Base-by-base conservation (phyloP, 2,888 invertebrate species). In the Keiferia lycopersicella region DNA sequence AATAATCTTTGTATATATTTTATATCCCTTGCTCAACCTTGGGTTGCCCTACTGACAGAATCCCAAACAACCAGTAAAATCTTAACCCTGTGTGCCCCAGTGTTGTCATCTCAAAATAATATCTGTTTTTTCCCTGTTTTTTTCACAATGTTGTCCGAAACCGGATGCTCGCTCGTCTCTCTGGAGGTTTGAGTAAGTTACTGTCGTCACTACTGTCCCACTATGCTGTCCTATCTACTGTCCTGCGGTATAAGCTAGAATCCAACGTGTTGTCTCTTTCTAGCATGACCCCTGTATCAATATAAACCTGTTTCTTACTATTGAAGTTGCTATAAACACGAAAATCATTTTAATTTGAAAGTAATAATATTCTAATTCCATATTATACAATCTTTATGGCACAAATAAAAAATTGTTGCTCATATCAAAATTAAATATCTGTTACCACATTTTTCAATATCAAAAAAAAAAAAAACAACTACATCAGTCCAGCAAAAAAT, bases 101-200 rank as follows among this genome's bases (percentile, higher is more conserved):
- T 72, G 64, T 71, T 72, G 62, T 67, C 68, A 69, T 71, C 66
- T 73, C 73, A 62, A 53, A 53, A 88, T 91, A 90, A 91, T 91
- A 86, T 87, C 86, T 88, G 84, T 87, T 78, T 81, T 75, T 78
- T 73, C 73, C 75, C 73, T 74, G 76, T 77, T 80, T 73, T 78
- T 81, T 83, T 73, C 76, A 84, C 84, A 81, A 87, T 56, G 34
- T 90, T 90, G 91, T 91, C 91, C 91, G 89, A 80, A 79, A 84
- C 84, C 90, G 91, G 91, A 88, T 87, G 78, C 79, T 87, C 83
- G 85, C 86, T 82, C 91, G 90, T 80, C 81, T 90, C 76, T 77
- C 78, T 91, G 91, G 91, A 91, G 91, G 91, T 86, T 79, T 91
- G 76, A 91, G 91, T 91, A 91, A 91, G 91, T 91, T 79, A 79